Conservation (phyloP, 37 sponge, comb jelly and placozoan genomes). For the Haliclona indistincta region DNA sequence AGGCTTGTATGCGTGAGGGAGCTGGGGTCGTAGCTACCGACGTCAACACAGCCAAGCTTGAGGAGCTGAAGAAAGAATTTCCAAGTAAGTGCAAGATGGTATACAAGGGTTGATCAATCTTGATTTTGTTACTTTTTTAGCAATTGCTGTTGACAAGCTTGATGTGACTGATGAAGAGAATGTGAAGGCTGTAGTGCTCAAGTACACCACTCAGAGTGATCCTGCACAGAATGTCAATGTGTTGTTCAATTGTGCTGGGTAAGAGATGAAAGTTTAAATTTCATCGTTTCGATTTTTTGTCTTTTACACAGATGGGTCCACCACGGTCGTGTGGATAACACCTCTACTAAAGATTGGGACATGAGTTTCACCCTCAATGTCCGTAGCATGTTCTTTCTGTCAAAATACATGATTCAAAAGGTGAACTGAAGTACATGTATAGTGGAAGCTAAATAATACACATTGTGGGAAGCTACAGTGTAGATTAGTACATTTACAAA, state of each 20-base stretch:
- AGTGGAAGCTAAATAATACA: too few species aligned
- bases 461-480: too few species aligned
- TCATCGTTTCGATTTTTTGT: background rate
- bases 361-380: conserved; percentile 70
- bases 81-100: background rate
- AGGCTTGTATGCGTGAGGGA: conserved; percentile 65
- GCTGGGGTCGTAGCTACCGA: conserved; percentile 83
- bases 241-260: conserved; percentile 86
- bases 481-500: too few species aligned
- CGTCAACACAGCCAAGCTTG: conserved; percentile 54
- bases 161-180: conserved; percentile 55
- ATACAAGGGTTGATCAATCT: background rate
- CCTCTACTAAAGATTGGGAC: conserved; percentile 70
- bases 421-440: too few species aligned
- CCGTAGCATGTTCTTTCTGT: conserved; percentile 70
- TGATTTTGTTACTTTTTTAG: conserved; percentile 2
- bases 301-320: conserved; percentile 39
- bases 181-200: conserved; percentile 31
- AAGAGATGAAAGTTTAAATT: background rate
- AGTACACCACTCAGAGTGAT: conserved; percentile 9
- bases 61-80: conserved; percentile 43
- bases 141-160: conserved; percentile 28
- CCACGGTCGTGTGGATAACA: conserved; percentile 53
- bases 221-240: conserved; percentile 42
- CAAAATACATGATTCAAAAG: conserved; percentile 37